Percentiles rank a stretch among this genome's conserved stretches.
Conservation (phyloP, 1,140 invertebrate species). For the Chlorops oryzae region DNA sequence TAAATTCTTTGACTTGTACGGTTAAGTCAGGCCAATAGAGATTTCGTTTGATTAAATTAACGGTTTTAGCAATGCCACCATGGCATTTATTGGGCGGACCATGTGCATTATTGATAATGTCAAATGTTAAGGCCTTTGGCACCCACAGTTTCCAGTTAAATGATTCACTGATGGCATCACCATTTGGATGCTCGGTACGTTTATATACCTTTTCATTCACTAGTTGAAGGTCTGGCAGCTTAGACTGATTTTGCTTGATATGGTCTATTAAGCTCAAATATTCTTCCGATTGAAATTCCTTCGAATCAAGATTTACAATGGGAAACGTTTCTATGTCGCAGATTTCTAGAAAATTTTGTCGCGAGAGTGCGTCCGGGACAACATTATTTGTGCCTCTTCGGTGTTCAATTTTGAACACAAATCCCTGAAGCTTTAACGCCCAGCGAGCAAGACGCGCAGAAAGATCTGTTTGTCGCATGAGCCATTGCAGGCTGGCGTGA, state of each 20-base stretch:
- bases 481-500: too few species aligned
- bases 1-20: not conserved
- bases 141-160: conserved; percentile 4
- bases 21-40: not conserved
- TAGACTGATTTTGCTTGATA: too few species aligned
- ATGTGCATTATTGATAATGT: not conserved
- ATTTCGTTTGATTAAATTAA: not conserved
- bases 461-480: too few species aligned
- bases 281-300: not conserved
- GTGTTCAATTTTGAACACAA: too few species aligned
- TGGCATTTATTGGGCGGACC: not conserved
- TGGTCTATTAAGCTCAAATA: not conserved
- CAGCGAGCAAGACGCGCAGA: too few species aligned
- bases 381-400: too few species aligned
- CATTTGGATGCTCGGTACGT: not conserved
- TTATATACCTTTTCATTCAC: not conserved
- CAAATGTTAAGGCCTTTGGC: not conserved
- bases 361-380: too few species aligned
- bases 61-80: conserved; percentile 3
- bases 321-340: not conserved
- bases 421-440: too few species aligned
- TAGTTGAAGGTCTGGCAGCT: conserved; percentile 1
- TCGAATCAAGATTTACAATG: conserved; percentile 5
- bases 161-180: not conserved
- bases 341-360: not conserved